Base-by-base conservation (phyloP, 2,113 vertebrate genomes). In the Paedocypris sp. region DNA sequence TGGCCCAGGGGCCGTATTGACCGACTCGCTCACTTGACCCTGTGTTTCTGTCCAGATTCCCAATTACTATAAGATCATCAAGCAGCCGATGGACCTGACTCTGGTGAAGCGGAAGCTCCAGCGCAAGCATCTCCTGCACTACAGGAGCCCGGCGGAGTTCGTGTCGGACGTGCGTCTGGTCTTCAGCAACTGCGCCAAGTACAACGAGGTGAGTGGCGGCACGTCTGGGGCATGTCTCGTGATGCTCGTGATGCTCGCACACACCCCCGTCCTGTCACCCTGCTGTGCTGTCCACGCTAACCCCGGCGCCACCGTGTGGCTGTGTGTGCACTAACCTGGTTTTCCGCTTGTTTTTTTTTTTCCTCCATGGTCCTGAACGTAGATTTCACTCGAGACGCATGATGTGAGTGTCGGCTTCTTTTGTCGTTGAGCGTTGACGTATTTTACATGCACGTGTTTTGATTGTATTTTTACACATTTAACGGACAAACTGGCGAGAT, bases 181-280 rank as follows among this genome's bases (percentile, higher is more conserved):
- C 82, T 98, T 99, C 86, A 90, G 86, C 82, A 98, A 99, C 87
- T 99, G 95, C 88, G 93, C 93, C 80, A 89, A 89, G 78, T 99
- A 94, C 87, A 99, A 99, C 70, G 94, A 99, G 93, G 95, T 99
- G 93, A 88, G 94, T n/a, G n/a, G n/a, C n/a, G n/a, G n/a, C n/a
- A n/a, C n/a, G n/a, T 89, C 13, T 16, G 56, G 38, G 69, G 81
- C 82, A 85, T 85, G 85, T 59, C 29, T 65, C n/a, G n/a, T n/a
- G n/a, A n/a, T n/a, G n/a, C n/a, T n/a, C n/a, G n/a, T n/a, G n/a
- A n/a, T n/a, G n/a, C n/a, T n/a, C n/a, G n/a, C n/a, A n/a, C n/a
- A n/a, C n/a, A n/a, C n/a, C n/a, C n/a, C n/a, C n/a, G n/a, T n/a
- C n/a, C n/a, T n/a, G n/a, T n/a, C n/a, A n/a, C n/a, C n/a, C n/a